A percentile compares a stretch with the other conserved stretches of the same genome.
These are phyloP conservation scores for Microctonus brassicae DNA, from an alignment of 2,888 invertebrate genomes.

Conservation along the genomic window DNA sequence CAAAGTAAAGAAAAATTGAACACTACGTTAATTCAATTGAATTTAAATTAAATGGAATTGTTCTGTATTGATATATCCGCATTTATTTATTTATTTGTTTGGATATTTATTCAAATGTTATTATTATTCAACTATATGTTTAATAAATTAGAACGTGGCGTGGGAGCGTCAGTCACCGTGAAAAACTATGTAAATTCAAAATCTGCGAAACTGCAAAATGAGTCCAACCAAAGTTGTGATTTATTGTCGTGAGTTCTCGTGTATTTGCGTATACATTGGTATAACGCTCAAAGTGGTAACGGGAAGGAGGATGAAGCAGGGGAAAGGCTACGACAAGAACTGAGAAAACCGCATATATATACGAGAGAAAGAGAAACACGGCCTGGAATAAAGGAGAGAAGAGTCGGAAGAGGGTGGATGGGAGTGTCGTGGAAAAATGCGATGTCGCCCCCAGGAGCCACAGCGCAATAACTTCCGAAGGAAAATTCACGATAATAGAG, in stretches of 20 bases:
- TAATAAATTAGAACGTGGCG: not conserved
- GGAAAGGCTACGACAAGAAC: not conserved
- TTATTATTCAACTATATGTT: not conserved
- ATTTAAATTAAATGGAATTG: not conserved
- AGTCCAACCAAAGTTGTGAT: conserved; percentile 52
- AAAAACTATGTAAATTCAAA: conserved; percentile 48
- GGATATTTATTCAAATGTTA: not conserved
- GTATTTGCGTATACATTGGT: conserved; percentile 42
- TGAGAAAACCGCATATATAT: not conserved
- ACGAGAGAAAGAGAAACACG: not conserved
- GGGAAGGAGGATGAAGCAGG: too few relatives aligned
- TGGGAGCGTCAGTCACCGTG: not conserved
- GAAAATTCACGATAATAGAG: conserved; percentile 62
- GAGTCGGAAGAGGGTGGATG: conserved; percentile 22
- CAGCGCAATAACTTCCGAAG: conserved; percentile 58
- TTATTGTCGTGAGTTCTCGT: conserved; percentile 44
- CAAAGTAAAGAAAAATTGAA: not conserved
- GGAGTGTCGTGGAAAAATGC: conserved; percentile 52
- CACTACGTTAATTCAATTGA: too few relatives aligned
- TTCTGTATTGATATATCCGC: not conserved
- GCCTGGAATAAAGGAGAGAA: conserved; percentile 21
- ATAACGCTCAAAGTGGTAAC: conserved; percentile 1
- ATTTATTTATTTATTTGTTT: not conserved
- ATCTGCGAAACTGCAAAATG: conserved; percentile 51
- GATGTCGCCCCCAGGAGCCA: conserved; percentile 46